These are phyloP conservation scores for Teleiodes luculella DNA, from an alignment of 2,888 invertebrate species.

Conservation along the genomic window DNA sequence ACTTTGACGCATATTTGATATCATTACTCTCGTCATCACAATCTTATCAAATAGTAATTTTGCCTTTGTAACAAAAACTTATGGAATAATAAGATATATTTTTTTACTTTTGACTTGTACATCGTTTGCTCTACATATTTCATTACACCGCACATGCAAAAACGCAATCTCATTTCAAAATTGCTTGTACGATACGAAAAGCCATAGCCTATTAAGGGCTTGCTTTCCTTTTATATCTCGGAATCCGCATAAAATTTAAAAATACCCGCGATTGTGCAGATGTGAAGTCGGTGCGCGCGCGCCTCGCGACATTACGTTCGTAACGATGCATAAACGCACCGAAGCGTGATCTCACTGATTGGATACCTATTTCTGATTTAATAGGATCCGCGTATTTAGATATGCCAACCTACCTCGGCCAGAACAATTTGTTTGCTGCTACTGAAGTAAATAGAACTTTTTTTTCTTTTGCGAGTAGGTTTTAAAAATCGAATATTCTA, in stretches of 20 bases:
- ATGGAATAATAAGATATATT: not conserved
- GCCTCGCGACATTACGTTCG: slow-evolving; percentile 27
- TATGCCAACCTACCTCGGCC: slow-evolving; percentile 30
- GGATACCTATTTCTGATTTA: slow-evolving; percentile 67
- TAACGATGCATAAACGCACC: slow-evolving; percentile 51
- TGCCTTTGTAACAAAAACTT: too few species aligned
- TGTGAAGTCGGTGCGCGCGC: slow-evolving; percentile 11
- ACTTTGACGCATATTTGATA: too few species aligned
- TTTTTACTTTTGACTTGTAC: too few species aligned
- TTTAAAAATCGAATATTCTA: too few species aligned
- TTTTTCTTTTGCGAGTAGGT: too few species aligned
- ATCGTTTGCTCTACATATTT: too few species aligned
- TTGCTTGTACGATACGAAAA: too few species aligned
- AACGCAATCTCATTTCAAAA: too few species aligned
- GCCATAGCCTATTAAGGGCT: slow-evolving; percentile 3
- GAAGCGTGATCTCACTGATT: slow-evolving; percentile 55
- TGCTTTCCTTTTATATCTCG: slow-evolving; percentile 11
- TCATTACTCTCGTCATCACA: too few species aligned
- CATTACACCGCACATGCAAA: too few species aligned
- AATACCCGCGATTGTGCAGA: slow-evolving; percentile 29
- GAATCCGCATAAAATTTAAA: slow-evolving; percentile 26
- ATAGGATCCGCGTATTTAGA: slow-evolving; percentile 50
- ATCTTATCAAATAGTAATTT: too few species aligned
- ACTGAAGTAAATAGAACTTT: not conserved
- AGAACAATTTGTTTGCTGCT: not conserved